Evolutionary conservation across 1,140 invertebrate genomes (phyloP).

Genomic region (Popillia japonica): DNA sequence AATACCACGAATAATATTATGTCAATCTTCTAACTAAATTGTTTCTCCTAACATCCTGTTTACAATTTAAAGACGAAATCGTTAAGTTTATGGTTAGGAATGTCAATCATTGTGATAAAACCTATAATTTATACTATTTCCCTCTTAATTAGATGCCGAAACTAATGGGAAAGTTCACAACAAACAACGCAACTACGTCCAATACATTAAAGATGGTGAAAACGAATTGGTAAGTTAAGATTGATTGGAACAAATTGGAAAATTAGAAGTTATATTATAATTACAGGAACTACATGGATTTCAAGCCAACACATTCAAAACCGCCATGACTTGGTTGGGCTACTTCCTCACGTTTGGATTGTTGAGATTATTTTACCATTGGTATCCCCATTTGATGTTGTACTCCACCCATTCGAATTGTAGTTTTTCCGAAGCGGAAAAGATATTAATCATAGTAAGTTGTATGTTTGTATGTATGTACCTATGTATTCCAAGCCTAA

Average conservation of each 20-base stretch:
- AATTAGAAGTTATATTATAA: constrained; percentile 48
- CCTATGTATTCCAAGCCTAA: too few relatives aligned
- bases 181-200: background rate
- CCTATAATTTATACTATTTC: too few relatives aligned
- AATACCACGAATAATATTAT: too few relatives aligned
- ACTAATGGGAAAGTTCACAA: background rate
- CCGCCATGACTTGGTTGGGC: constrained; percentile 67
- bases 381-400: constrained; percentile 83
- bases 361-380: constrained; percentile 83
- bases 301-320: constrained; percentile 62
- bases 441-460: constrained; percentile 79
- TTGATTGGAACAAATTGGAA: too few relatives aligned
- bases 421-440: constrained; percentile 74
- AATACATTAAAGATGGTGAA: constrained; percentile 9
- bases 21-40: too few relatives aligned
- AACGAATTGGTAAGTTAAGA: constrained; percentile 22
- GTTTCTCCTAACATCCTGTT: too few relatives aligned
- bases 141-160: background rate
- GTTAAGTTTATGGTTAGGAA: too few relatives aligned
- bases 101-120: too few relatives aligned
- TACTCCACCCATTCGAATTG: constrained; percentile 77
- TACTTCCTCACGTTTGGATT: constrained; percentile 76
- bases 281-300: constrained; percentile 73
- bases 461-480: too few relatives aligned
- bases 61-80: too few relatives aligned